Conservation (phyloP, 2,113 vertebrate genomes). For the Thomomys bottae region DNA sequence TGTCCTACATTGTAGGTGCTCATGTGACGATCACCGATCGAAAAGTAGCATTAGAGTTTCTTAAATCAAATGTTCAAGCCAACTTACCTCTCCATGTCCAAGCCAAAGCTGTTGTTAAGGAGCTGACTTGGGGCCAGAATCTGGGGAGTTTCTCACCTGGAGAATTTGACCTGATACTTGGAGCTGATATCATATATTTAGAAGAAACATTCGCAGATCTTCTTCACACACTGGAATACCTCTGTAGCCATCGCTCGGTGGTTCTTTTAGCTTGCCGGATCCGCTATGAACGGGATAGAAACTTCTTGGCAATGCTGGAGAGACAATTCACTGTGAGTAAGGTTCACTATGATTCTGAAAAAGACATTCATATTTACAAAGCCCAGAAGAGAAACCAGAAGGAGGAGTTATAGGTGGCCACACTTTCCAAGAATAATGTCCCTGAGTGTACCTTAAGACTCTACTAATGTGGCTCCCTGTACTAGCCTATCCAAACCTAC, state of each 20-base stretch:
- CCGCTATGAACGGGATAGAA: slow-evolving; percentile 93
- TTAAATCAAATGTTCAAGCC: slow-evolving; percentile 90
- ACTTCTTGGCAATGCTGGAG: slow-evolving; percentile 91
- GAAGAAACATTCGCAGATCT: slow-evolving; percentile 94
- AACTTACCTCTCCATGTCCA: slow-evolving; percentile 89
- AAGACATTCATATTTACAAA: slow-evolving; percentile 92
- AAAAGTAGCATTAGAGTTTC: slow-evolving; percentile 90
- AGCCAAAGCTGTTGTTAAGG: slow-evolving; percentile 86
- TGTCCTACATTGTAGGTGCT: slow-evolving; percentile 87
- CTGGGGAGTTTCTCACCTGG: slow-evolving; percentile 87
- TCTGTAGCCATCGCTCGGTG: slow-evolving; percentile 86
- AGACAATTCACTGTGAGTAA: slow-evolving; percentile 86
- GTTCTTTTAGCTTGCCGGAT: slow-evolving; percentile 94
- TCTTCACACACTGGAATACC: slow-evolving; percentile 90
- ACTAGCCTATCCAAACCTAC: neutral
- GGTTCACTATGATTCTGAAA: slow-evolving; percentile 90
- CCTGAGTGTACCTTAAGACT: neutral
- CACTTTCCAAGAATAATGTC: neutral
- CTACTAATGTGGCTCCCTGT: neutral
- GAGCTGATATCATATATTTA: slow-evolving; percentile 96
- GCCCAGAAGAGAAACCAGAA: slow-evolving; percentile 83
- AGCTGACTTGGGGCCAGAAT: slow-evolving; percentile 93
- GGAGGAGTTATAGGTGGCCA: slow-evolving; percentile 83
- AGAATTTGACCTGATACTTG: slow-evolving; percentile 92
- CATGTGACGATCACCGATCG: slow-evolving; percentile 95